These are phyloP conservation scores for Eumacrocentrus americanus DNA, from an alignment of 2,888 invertebrate genomes.

Conservation along the genomic window DNA sequence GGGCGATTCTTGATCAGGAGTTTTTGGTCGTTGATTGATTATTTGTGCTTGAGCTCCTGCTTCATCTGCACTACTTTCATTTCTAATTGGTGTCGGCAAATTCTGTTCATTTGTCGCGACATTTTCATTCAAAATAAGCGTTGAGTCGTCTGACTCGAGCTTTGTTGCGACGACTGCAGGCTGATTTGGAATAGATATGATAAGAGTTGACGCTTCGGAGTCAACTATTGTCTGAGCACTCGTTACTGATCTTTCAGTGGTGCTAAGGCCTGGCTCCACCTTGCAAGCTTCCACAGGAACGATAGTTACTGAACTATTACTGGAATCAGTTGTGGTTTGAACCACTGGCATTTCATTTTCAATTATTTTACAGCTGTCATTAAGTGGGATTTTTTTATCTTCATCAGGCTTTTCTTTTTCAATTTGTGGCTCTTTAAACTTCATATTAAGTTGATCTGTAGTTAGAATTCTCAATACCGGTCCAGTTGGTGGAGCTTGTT, in stretches of 20 bases:
- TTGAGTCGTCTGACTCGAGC: too few relatives aligned
- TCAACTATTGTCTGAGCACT: conserved; percentile 19
- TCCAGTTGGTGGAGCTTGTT: not conserved
- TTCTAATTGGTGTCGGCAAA: too few relatives aligned
- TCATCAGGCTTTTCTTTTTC: not conserved
- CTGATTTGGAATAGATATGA: conserved; percentile 15
- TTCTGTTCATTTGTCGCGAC: too few relatives aligned
- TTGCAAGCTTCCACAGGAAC: conserved; percentile 7
- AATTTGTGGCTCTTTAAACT: conserved; percentile 32
- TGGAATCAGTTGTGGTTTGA: not conserved
- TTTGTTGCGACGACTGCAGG: not conserved
- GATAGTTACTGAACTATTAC: not conserved
- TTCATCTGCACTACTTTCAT: too few relatives aligned
- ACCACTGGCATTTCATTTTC: not conserved
- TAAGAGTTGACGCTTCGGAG: conserved; percentile 37
- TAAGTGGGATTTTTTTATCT: not conserved
- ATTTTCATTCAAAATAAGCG: too few relatives aligned
- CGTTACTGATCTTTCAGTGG: not conserved
- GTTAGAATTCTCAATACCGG: conserved; percentile 49
- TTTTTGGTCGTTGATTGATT: too few relatives aligned
- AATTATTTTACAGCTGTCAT: conserved; percentile 10
- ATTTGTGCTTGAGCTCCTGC: too few relatives aligned
- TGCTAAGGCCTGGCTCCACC: conserved; percentile 26
- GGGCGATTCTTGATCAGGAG: conserved; percentile 34
- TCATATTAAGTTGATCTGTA: conserved; percentile 49